Percentiles rank a stretch among this genome's conserved stretches.
phyloP scores from a whole-genome alignment of 53 echinoderm and acorn worm genomes.

The Paracentrotus lividus region DNA sequence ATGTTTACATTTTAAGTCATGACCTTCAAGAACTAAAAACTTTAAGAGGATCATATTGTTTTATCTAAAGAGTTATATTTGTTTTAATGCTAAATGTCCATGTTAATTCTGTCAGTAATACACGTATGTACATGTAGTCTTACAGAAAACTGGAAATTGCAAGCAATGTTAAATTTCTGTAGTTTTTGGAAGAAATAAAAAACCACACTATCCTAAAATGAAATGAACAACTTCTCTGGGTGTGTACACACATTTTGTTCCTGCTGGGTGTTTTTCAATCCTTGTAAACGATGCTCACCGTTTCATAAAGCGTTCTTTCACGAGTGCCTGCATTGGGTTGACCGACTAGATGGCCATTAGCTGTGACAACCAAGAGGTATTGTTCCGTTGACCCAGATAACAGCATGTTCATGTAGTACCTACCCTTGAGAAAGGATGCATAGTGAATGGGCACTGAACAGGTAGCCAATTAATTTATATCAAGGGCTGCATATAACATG shows the following conservation, averaged over 20 bases:
- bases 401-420: background rate
- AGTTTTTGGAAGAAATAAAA: background rate
- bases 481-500: too few relatives aligned
- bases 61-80: background rate
- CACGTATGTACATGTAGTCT: too few relatives aligned
- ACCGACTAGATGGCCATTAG: background rate
- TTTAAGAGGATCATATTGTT: too few relatives aligned
- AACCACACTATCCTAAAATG: background rate
- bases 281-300: background rate
- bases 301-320: conserved; percentile 2
- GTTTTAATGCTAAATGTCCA: too few relatives aligned
- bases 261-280: conserved; percentile 3
- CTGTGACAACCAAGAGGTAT: conserved; percentile 12
- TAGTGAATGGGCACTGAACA: background rate
- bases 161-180: background rate
- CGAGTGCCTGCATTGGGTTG: background rate
- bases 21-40: too few relatives aligned
- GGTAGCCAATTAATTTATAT: too few relatives aligned
- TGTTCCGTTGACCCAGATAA: conserved; percentile 49
- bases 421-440: conserved; percentile 17
- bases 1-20: too few relatives aligned
- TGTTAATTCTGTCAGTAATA: too few relatives aligned
- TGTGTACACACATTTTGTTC: background rate
- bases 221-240: background rate
- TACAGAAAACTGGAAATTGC: background rate